A percentile compares a stretch with the other conserved stretches of the same genome.
These are phyloP conservation scores for Pheosia gnoma DNA, from an alignment of 2,888 invertebrate genomes.

Conservation along the genomic window DNA sequence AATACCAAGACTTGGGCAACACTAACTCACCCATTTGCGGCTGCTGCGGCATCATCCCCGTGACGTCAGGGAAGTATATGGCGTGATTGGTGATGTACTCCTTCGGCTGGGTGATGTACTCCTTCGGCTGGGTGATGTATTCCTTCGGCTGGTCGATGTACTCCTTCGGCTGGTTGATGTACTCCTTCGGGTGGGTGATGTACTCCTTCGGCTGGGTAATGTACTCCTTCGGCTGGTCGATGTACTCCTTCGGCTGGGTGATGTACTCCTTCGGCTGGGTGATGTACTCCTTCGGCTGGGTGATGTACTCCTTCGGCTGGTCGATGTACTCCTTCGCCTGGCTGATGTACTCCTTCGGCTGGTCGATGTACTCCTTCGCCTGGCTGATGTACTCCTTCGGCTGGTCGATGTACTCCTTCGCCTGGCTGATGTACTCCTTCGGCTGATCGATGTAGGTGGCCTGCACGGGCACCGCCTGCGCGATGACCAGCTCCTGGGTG, in stretches of 20 bases:
- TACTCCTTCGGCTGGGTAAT: conserved; percentile 27
- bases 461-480: conserved; percentile 46
- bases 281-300: too few species aligned
- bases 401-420: too few species aligned
- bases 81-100: conserved; percentile 58
- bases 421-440: conserved; percentile 52
- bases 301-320: too few species aligned
- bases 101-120: conserved; percentile 62
- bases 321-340: conserved; percentile 57
- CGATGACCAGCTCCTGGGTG: conserved; percentile 35
- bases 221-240: conserved; percentile 37
- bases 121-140: conserved; percentile 62
- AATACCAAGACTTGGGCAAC: too few species aligned
- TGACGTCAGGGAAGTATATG: conserved; percentile 69
- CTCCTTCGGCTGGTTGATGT: conserved; percentile 58
- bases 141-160: conserved; percentile 62
- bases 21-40: conserved; percentile 57
- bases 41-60: conserved; percentile 60
- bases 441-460: conserved; percentile 62
- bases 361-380: too few species aligned
- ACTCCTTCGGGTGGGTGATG: conserved; percentile 59
- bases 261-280: too few species aligned
- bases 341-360: too few species aligned
- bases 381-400: too few species aligned
- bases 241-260: too few species aligned